Evolutionary conservation across 2,888 invertebrate species (phyloP), one percentile per base, ranked within the genome.

Genomic region (Tenthredo notha): DNA sequence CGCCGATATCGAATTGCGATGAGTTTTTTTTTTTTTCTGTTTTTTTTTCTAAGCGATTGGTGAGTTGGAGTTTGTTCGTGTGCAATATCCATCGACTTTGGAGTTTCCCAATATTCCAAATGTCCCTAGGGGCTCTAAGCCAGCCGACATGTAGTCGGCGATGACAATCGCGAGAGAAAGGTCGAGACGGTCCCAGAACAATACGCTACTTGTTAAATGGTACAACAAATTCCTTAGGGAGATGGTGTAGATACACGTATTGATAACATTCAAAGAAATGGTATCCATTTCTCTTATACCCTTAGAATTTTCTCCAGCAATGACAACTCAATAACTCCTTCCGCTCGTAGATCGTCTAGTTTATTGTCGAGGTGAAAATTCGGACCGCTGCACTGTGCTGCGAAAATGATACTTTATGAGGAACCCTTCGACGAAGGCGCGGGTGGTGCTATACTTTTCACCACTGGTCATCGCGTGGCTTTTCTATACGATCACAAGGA

Each of bases 341-440:
- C 29, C 50, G 58, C 78, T 78, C 10, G 78, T 29, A 50, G 78
- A 54, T 78, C n/a, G 78, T 29, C 78, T 82, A 82, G 65, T 65
- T 82, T 82, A 82, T 82, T 82, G 65, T 47, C 82, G 21, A 54
- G 82, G 40, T 47, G n/a, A n/a, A 61, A 40, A 67, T 83, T 83
- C 50, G 67, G 65, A 83, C 61, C 70, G 83, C 54, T 54, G 33
- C n/a, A n/a, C n/a, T n/a, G n/a, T 67, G 47, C 54, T 54, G 54
- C 83, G 37, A 83, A 83, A 83, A 67, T 83, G 43, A 84, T 86
- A 86, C 86, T 91, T 91, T 90, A 90, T 87, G 91, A 88, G 89
- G 88, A 90, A 90, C 90, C 89, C 89, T 90, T 90, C 90, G 89
- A 70, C 87, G 88, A 87, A 88, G 82, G 40, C 43, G 43, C 25